phyloP scores from a whole-genome alignment of 1,140 invertebrate species.

The fruit fly (Drosophila melanogaster) region Release_6_plus_ISO1_MT NC_004354.4:9163001-9163500 shows the following conservation, averaged over 20 bases:
- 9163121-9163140: too few relatives aligned
- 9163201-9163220: too few relatives aligned
- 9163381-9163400: neutral
- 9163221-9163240: too few relatives aligned
- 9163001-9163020: neutral
- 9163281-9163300: conserved; percentile 6
- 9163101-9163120: too few relatives aligned
- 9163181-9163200: too few relatives aligned
- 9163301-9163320: neutral
- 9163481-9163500: conserved; percentile 81
- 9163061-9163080: too few relatives aligned
- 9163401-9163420: neutral
- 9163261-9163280: conserved; percentile 8
- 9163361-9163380: neutral
- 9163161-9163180: too few relatives aligned
- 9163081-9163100: too few relatives aligned
- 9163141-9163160: too few relatives aligned
- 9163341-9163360: neutral
- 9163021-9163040: neutral
- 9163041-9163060: neutral
- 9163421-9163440: neutral
- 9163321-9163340: neutral
- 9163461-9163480: conserved; percentile 76
- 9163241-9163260: neutral
- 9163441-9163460: neutral